These are phyloP conservation scores for Numenius arquata DNA, from an alignment of 2,113 vertebrate genomes.

Conservation along the genomic window DNA sequence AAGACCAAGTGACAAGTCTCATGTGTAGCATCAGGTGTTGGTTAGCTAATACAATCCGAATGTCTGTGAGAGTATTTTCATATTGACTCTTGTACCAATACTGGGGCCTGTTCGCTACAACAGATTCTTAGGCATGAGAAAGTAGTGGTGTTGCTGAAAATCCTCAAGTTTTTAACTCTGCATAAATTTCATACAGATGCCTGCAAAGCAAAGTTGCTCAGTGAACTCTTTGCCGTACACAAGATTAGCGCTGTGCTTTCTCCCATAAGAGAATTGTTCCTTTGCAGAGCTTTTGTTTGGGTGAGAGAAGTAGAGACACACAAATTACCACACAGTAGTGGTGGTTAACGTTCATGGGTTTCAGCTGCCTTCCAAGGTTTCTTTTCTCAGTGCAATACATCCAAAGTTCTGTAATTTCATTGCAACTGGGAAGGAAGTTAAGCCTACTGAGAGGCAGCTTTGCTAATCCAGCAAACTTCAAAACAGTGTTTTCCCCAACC, in stretches of 20 bases:
- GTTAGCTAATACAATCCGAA: neutral
- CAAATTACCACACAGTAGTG: fast-evolving
- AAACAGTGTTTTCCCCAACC: neutral
- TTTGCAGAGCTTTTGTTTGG: neutral
- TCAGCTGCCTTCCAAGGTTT: neutral
- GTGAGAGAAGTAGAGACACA: neutral
- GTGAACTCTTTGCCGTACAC: neutral
- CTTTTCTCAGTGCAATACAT: neutral
- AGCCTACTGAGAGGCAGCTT: neutral
- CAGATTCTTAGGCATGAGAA: neutral
- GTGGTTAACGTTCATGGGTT: neutral
- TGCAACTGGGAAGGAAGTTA: neutral
- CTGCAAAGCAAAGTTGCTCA: neutral
- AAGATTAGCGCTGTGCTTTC: neutral
- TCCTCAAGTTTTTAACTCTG: neutral
- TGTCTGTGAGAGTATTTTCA: neutral
- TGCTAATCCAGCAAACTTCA: neutral
- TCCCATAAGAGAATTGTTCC: neutral
- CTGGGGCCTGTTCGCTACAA: neutral
- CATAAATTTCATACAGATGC: neutral
- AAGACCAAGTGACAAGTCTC: neutral
- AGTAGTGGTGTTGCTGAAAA: neutral
- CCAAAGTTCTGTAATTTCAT: neutral
- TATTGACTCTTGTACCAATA: neutral
- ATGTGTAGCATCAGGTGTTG: neutral